phyloP scores from a whole-genome alignment of 2,113 vertebrate species.

The Dissostichus mawsoni region DNA sequence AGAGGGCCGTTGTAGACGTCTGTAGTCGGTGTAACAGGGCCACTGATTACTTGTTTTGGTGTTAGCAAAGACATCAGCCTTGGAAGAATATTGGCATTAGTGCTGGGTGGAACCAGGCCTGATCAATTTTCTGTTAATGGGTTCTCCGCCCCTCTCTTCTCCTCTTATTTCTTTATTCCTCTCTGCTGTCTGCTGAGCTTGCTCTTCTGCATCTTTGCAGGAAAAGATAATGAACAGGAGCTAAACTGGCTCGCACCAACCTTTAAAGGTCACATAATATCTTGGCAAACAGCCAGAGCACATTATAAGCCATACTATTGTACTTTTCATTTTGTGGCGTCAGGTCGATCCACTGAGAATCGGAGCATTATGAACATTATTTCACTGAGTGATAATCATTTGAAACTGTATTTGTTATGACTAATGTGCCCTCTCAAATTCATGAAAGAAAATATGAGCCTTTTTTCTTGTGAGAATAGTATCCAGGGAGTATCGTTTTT shows the following conservation, averaged over 20 bases:
- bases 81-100: slow-evolving; percentile 63
- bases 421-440: slow-evolving; percentile 24
- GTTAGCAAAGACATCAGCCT: slow-evolving; percentile 68
- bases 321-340: slow-evolving; percentile 16
- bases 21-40: slow-evolving; percentile 29
- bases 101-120: slow-evolving; percentile 36
- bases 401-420: slow-evolving; percentile 24
- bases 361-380: slow-evolving; percentile 5
- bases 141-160: slow-evolving; percentile 36
- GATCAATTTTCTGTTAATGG: slow-evolving; percentile 73
- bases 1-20: slow-evolving; percentile 26
- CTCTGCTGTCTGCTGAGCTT: slow-evolving; percentile 53
- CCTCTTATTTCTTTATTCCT: slow-evolving; percentile 24
- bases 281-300: slow-evolving; percentile 23
- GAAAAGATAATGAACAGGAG: slow-evolving; percentile 5
- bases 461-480: slow-evolving; percentile 54
- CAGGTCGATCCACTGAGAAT: slow-evolving; percentile 6
- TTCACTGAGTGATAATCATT: slow-evolving; percentile 39
- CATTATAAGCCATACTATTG: slow-evolving; percentile 19
- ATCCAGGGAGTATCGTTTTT: slow-evolving; percentile 45
- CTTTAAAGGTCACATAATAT: slow-evolving; percentile 57
- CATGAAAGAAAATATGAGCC: slow-evolving; percentile 34
- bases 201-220: slow-evolving; percentile 36
- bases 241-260: slow-evolving; percentile 39
- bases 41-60: slow-evolving; percentile 64